These are phyloP conservation scores for Pristionchus fissidentatus DNA, from an alignment of 2,888 invertebrate genomes.

Conservation along the genomic window DNA sequence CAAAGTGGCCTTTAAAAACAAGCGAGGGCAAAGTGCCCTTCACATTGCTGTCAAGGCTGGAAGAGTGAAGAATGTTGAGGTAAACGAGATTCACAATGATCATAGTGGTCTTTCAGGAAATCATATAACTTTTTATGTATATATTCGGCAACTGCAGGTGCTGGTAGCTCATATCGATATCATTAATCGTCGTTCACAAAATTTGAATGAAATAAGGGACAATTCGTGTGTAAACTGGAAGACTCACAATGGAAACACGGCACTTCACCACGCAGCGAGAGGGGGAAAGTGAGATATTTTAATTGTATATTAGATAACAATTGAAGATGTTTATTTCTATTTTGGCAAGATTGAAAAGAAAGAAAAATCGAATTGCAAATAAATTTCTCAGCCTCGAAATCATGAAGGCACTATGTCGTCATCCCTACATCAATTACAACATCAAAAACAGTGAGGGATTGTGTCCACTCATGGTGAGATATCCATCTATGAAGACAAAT, in stretches of 20 bases:
- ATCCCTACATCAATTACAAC: background rate
- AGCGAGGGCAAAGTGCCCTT: conserved; percentile 62
- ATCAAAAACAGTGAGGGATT: background rate
- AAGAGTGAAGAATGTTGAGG: conserved; percentile 59
- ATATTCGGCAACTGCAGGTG: no score
- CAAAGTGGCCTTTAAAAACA: conserved; percentile 37
- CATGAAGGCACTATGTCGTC: conserved; percentile 1
- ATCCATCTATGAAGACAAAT: no score
- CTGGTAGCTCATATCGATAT: no score
- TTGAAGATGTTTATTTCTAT: background rate
- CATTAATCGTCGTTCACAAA: no score
- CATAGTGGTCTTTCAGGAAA: no score
- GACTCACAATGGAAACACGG: background rate
- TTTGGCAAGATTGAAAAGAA: background rate
- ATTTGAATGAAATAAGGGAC: no score
- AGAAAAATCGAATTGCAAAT: background rate
- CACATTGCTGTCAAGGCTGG: conserved; percentile 67
- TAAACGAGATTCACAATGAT: no score
- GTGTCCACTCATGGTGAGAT: background rate
- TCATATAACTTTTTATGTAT: no score
- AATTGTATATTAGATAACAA: background rate
- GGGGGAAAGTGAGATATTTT: background rate
- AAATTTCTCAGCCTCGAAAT: conserved; percentile 3
- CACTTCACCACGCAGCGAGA: background rate
- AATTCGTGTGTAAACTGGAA: background rate